phyloP scores from a whole-genome alignment of 1,140 invertebrate genomes.

The Fopius arisanus region DNA sequence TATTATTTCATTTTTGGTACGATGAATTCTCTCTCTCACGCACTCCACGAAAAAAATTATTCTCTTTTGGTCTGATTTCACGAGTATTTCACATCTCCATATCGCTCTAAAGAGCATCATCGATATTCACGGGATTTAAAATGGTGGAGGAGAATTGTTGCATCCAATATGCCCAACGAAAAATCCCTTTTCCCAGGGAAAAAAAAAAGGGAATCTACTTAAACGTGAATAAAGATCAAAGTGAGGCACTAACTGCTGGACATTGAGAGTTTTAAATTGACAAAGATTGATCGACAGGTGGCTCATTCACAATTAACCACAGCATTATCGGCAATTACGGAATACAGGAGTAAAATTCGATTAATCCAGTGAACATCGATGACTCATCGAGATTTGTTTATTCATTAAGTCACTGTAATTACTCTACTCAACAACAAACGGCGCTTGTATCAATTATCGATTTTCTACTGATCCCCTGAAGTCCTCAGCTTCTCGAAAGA shows the following conservation, averaged over 20 bases:
- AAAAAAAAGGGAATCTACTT: neutral
- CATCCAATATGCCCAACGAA: neutral
- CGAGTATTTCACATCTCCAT: neutral
- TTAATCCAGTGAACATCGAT: neutral
- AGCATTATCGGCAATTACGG: neutral
- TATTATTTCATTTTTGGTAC: slow-evolving; percentile 47
- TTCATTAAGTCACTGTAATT: neutral
- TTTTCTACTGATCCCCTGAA: neutral
- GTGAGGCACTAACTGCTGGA: neutral
- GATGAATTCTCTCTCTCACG: slow-evolving; percentile 40
- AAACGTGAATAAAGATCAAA: neutral
- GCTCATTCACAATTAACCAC: neutral
- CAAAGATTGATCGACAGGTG: neutral
- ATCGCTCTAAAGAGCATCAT: neutral
- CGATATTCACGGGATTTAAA: neutral
- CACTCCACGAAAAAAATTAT: neutral
- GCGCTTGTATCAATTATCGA: neutral
- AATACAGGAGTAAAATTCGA: neutral
- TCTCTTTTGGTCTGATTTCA: slow-evolving; percentile 14
- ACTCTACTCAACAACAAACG: slow-evolving; percentile 1
- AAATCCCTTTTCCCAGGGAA: neutral
- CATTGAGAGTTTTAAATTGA: neutral
- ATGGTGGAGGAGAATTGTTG: neutral
- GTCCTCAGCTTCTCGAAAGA: neutral
- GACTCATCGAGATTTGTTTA: neutral